Evolutionary conservation across 2,888 invertebrate genomes (phyloP), one percentile per base, ranked within the genome.

Genomic region (Phania funesta): DNA sequence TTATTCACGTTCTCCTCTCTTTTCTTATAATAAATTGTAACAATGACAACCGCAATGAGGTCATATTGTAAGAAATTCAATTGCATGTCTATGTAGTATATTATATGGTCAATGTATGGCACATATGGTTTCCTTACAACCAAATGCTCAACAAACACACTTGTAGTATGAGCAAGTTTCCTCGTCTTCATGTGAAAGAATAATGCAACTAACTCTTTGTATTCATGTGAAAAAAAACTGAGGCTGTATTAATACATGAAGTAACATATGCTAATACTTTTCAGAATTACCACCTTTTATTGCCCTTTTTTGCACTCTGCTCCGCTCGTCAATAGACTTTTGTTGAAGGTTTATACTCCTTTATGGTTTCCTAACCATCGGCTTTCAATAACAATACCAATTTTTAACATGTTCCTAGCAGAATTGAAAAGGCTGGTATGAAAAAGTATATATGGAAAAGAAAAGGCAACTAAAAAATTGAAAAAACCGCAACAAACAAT

Each of bases 41-140:
- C 74, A 78, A 82, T 78, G 82, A 82, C 82, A 82, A 82, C 82
- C 82, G 74, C 82, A 82, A 78, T 75, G 82, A 82, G 82, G 82
- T 82, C 82, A 78, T 74, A 82, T 58, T 74, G 78, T 65, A 78
- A 78, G 82, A 82, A 78, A 82, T 77, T 78, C 68, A 82, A 82
- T 82, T 82, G 77, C 56, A 41, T 50, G 56, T 71, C 48, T 76
- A 67, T 74, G 48, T 24, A 54, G 64, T 71, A 58, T 64, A 67
- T 76, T 67, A 35, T 44, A 48, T 50, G 71, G 65, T 44, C 56
- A 68, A 56, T 35, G 44, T 67, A 46, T 56, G 68, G 62, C 48
- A 68, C 62, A 73, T 73, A 73, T 81, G 67, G 65, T 56, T 56
- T 58, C 60, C 38, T 22, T 54, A 11, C 54, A 38, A 46, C 29